Percentiles rank a stretch among this genome's conserved stretches.
Evolutionary conservation across 2,113 vertebrate species (phyloP).

Genomic region (Lontra canadensis): DNA sequence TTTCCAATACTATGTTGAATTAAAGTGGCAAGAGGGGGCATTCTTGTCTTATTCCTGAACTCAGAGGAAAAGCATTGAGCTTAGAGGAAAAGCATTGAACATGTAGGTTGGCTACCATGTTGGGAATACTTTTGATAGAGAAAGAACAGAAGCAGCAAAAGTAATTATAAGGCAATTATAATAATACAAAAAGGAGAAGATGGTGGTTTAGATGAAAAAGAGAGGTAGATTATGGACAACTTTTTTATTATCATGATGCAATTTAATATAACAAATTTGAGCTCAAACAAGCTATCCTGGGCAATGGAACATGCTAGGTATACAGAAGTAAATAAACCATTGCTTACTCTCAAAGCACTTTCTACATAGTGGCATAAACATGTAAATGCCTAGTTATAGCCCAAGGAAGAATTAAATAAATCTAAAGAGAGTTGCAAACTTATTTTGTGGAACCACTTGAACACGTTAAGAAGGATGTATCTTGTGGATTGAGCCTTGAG

Average conservation of each 20-base stretch:
- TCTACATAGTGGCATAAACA: neutral
- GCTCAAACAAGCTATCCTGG: neutral
- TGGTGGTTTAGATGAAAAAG: neutral
- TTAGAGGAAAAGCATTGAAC: neutral
- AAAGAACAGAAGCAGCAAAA: neutral
- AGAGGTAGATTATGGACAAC: neutral
- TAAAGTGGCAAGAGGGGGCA: neutral
- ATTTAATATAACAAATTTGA: neutral
- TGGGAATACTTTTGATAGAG: neutral
- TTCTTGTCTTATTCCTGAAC: neutral
- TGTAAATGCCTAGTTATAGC: neutral
- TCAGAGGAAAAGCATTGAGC: neutral
- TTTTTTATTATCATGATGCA: conserved; percentile 33
- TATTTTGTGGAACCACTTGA: neutral
- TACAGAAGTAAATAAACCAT: neutral
- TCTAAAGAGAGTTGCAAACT: neutral
- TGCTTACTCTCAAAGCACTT: neutral
- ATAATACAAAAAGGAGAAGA: neutral
- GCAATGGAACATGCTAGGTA: neutral
- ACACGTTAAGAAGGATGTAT: neutral
- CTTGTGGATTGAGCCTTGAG: neutral
- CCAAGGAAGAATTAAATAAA: neutral
- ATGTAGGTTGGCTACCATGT: neutral
- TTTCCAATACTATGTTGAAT: neutral
- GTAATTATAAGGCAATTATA: neutral